Conservation (phyloP, 1,140 invertebrate species). For the Drosophila parabipectinata region DNA sequence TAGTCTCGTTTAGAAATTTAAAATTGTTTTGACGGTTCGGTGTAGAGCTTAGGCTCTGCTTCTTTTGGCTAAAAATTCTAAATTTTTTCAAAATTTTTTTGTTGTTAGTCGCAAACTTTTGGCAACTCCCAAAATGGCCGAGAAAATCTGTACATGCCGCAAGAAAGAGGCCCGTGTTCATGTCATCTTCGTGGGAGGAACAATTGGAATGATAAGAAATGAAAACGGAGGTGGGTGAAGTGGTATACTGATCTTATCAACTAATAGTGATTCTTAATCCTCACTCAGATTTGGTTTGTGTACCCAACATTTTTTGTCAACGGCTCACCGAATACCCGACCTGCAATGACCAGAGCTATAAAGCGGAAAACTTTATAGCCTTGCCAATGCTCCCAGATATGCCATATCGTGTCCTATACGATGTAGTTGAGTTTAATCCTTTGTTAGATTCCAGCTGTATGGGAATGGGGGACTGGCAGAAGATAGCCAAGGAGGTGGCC, state of each 20-base stretch:
- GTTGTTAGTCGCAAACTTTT: neutral
- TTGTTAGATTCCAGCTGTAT: conserved; percentile 97
- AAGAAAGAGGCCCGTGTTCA: conserved; percentile 86
- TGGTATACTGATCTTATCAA: neutral
- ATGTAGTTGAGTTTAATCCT: conserved; percentile 93
- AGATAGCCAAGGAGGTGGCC: conserved; percentile 94
- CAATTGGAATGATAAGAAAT: conserved; percentile 94
- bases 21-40: neutral
- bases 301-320: conserved; percentile 85
- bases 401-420: conserved; percentile 88
- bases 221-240: conserved; percentile 86
- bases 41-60: neutral
- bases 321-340: conserved; percentile 87
- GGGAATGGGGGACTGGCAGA: conserved; percentile 94
- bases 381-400: conserved; percentile 85
- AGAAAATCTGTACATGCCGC: conserved; percentile 11
- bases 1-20: neutral
- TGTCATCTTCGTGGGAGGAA: conserved; percentile 94
- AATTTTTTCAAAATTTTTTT: neutral
- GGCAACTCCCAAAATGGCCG: conserved; percentile 10
- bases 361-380: conserved; percentile 85
- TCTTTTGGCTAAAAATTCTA: neutral
- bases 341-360: conserved; percentile 89
- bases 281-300: conserved; percentile 84
- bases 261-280: too few relatives aligned